Base-by-base conservation (phyloP, 2,797 vertebrate genomes). In the Scolopax bukidnonensis region DNA sequence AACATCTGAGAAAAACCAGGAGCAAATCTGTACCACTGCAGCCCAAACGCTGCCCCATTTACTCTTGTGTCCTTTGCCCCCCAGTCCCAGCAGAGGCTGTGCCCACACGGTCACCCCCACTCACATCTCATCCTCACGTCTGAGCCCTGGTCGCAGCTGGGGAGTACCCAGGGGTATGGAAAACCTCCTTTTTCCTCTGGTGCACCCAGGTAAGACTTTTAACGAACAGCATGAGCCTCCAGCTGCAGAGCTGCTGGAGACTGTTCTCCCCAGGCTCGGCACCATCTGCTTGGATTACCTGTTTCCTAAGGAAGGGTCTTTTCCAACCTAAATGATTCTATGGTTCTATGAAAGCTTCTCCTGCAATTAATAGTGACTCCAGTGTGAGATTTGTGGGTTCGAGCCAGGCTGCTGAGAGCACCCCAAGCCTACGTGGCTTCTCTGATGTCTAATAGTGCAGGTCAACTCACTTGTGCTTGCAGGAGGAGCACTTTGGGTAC, bases 111-210 rank as follows among this genome's bases (percentile, higher is more conserved):
- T 16, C 60, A 50, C 51, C 14, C 32, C 85, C 4, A 1, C 6
- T 9, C 3, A 2, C 43, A 12, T 8, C 12, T 80, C 10, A 2
- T 32, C 1, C 0, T 40, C 5, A 4, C 3, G 4, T 14, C 79
- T 50, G 41, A 71, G 64, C 47, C 32, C 40, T 1, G 0, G 16
- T 6, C 1, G 0, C 36, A 78, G 36, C 50, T 48, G 19, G 18
- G 41, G 48, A 5, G 9, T 16, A 68, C 50, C 7, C 45, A 54
- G n/a, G 40, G 18, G 6, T 2, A 57, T 5, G 7, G 59, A 73
- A 70, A 28, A 4, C 2, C 4, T 10, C 12, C 27, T 63, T 68
- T 45, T 45, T 4, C 13, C n/a, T 73, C 45, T 14, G 12, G 19
- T 45, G 54, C 41, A 7, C 11, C 11, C 19, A 27, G 14, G 19